Base-by-base conservation (phyloP, 2,888 invertebrate genomes). In the Acanthosepion esculentum region DNA sequence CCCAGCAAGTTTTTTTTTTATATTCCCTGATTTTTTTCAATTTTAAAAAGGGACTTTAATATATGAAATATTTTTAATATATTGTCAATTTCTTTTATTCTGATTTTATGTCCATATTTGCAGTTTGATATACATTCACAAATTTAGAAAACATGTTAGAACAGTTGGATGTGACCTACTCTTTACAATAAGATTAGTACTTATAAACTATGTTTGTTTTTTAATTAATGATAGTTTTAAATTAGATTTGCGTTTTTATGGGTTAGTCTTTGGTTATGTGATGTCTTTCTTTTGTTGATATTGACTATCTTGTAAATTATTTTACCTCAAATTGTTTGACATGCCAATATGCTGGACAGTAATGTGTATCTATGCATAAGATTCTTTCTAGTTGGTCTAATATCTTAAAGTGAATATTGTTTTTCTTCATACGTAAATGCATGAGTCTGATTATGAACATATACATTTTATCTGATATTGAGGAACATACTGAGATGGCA, bases 241-340 rank as follows among this genome's bases (percentile, higher is more conserved):
- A 8, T 78, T n/a, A 7, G 10, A 29, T 78, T 78, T 8, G 0
- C 10, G 8, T 29, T 78, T 78, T 29, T 29, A 29, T 78, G 8
- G 29, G 29, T 12, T n/a, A 64, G 7, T 26, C 8, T 1, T 0
- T 7, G 0, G 0, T 5, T 3, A 20, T 59, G 10, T 20, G 59
- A 23, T 59, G 29, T 20, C 64, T 64, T 64, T 64, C 10, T 64
- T 20, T 55, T 55, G 18, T 2, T 55, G 55, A 55, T 55, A 55
- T 18, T 55, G 55, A 55, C 55, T 53, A 20, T 55, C 20, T 55
- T 55, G 18, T 55, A 55, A 55, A 20, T 23, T 59, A 23, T 5
- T 59, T 23, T 23, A 59, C 20, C 20, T 59, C 23, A 59, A 59
- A 59, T 23, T 59, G 23, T 59, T 23, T 59, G 23, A 59, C 23